phyloP scores from a whole-genome alignment of 1,140 invertebrate species.

The Tigriopus japonicus region DNA sequence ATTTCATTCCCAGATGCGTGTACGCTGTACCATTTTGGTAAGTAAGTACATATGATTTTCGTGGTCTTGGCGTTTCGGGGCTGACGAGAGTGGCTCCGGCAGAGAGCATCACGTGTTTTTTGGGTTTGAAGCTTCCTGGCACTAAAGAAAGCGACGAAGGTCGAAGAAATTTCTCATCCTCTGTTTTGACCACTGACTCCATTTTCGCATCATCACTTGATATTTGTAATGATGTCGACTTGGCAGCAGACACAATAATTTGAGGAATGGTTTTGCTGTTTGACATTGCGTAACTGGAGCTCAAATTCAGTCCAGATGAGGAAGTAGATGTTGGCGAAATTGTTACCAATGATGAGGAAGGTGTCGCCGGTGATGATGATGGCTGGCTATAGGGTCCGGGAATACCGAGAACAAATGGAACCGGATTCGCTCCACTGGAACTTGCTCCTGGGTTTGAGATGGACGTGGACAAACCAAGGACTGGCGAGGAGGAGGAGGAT shows the following conservation, averaged over 20 bases:
- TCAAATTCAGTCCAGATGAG: not conserved
- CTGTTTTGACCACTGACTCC: not conserved
- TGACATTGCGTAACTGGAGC: not conserved
- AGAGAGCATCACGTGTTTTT: conserved; percentile 18
- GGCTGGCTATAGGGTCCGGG: conserved; percentile 46
- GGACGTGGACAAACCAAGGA: too few relatives aligned
- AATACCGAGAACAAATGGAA: conserved; percentile 64
- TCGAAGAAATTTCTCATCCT: conserved; percentile 41
- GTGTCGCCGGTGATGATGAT: conserved; percentile 23
- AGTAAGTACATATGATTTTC: conserved; percentile 22
- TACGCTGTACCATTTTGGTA: conserved; percentile 69
- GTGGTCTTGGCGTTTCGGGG: conserved; percentile 55
- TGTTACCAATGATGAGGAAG: conserved; percentile 20
- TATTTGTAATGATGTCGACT: conserved; percentile 4
- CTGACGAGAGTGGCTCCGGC: conserved; percentile 33
- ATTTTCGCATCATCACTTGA: too few relatives aligned
- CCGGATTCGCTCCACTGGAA: conserved; percentile 39
- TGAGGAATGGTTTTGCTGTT: conserved; percentile 10
- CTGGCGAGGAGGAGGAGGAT: too few relatives aligned
- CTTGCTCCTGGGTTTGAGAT: too few relatives aligned
- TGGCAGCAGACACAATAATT: conserved; percentile 14
- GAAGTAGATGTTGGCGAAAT: conserved; percentile 11
- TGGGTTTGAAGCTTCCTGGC: conserved; percentile 50
- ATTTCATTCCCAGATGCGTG: conserved; percentile 73
- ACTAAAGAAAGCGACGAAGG: conserved; percentile 58